A percentile compares a stretch with the other conserved stretches of the same genome.
phyloP scores from a whole-genome alignment of 1,140 invertebrate genomes.

The Portunus trituberculatus region DNA sequence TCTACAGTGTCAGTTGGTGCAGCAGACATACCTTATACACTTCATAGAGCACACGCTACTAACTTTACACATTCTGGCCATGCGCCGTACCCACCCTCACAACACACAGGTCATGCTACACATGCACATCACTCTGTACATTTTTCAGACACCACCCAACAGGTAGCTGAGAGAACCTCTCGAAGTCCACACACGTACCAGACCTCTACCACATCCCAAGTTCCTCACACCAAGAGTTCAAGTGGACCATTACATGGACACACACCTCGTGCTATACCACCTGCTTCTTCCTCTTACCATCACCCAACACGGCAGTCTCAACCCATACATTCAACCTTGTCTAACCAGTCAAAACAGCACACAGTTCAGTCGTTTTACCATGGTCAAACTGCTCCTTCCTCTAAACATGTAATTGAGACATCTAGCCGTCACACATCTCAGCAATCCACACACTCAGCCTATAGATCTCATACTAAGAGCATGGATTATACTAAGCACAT shows the following conservation, averaged over 20 bases:
- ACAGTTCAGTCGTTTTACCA: neutral
- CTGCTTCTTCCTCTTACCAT: slow-evolving; percentile 41
- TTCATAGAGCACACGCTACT: slow-evolving; percentile 79
- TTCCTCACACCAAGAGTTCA: neutral
- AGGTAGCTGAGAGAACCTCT: neutral
- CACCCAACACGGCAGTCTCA: slow-evolving; percentile 1
- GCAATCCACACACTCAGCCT: neutral
- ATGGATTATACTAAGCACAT: neutral
- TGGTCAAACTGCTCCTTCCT: neutral
- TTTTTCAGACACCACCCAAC: slow-evolving; percentile 30
- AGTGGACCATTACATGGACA: neutral
- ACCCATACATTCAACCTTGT: neutral
- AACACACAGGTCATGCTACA: neutral
- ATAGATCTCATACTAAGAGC: neutral
- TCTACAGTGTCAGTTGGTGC: neutral
- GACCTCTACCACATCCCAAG: neutral
- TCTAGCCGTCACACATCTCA: neutral
- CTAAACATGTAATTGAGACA: neutral
- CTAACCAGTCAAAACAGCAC: slow-evolving; percentile 40
- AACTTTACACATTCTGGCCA: neutral
- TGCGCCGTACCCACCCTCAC: neutral
- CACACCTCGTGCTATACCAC: neutral
- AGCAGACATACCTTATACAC: slow-evolving; percentile 77
- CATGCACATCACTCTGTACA: slow-evolving; percentile 48
- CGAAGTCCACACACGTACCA: neutral